phyloP scores from a whole-genome alignment of 1,140 invertebrate species.

The Helicoverpa armigera region DNA sequence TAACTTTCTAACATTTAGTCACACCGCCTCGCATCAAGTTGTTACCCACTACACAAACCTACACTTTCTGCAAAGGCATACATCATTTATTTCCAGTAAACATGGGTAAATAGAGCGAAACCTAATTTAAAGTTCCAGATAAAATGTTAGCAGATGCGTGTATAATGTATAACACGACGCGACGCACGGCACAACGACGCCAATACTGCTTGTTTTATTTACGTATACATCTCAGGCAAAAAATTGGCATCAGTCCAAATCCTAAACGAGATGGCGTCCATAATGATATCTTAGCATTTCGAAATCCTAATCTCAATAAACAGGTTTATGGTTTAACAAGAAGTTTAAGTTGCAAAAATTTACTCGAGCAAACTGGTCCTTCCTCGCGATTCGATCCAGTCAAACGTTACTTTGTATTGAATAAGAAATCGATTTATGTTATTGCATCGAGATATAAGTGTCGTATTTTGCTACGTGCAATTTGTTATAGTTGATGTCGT shows the following conservation, averaged over 20 bases:
- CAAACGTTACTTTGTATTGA: slow-evolving; percentile 38
- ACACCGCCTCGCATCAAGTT: slow-evolving; percentile 33
- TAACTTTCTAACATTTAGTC: slow-evolving; percentile 61
- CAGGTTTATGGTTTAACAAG: slow-evolving; percentile 56
- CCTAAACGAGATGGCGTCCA: slow-evolving; percentile 55
- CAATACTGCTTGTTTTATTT: slow-evolving; percentile 76
- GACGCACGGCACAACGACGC: slow-evolving; percentile 57
- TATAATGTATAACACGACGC: slow-evolving; percentile 20
- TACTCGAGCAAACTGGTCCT: slow-evolving; percentile 27
- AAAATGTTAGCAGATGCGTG: slow-evolving; percentile 62
- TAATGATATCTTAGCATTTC: slow-evolving; percentile 56
- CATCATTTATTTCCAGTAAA: slow-evolving; percentile 47
- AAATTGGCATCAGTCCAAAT: slow-evolving; percentile 75
- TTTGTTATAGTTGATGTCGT: slow-evolving; percentile 28
- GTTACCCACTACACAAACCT: slow-evolving; percentile 7
- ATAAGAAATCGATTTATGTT: slow-evolving; percentile 35
- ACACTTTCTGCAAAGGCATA: slow-evolving; percentile 46
- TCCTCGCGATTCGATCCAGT: slow-evolving; percentile 28
- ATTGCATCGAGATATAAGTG: slow-evolving; percentile 31
- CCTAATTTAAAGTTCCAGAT: slow-evolving; percentile 61
- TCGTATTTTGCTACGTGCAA: background rate
- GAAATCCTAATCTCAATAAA: slow-evolving; percentile 61
- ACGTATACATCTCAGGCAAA: slow-evolving; percentile 66
- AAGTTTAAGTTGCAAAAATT: slow-evolving; percentile 45
- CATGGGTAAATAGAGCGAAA: slow-evolving; percentile 49